phyloP scores from a whole-genome alignment of 2,113 vertebrate genomes.

The Dunckerocampus dactyliophorus region DNA sequence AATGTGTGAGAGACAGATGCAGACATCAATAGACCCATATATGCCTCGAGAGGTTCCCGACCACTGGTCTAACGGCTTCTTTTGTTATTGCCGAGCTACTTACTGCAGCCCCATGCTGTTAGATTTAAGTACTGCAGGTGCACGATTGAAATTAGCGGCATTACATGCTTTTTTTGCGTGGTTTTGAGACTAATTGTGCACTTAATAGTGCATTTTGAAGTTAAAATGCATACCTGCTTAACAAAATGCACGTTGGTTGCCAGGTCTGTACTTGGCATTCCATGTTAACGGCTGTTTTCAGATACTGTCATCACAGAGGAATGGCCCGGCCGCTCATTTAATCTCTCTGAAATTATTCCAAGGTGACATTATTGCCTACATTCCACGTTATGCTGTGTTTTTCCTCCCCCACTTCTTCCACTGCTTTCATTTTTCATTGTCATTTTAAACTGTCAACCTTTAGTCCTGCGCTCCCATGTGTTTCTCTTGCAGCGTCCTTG shows the following conservation, averaged over 20 bases:
- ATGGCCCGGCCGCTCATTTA: conserved; percentile 49
- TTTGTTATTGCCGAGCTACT: too few species aligned
- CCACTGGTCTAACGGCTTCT: too few species aligned
- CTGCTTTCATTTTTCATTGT: conserved; percentile 68
- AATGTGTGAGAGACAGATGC: too few species aligned
- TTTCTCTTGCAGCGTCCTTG: conserved; percentile 58
- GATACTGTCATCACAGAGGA: conserved; percentile 50
- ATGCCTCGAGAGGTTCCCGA: too few species aligned
- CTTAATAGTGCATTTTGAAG: too few species aligned
- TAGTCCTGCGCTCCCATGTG: conserved; percentile 35
- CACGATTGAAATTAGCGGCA: too few species aligned
- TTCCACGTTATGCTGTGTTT: conserved; percentile 48
- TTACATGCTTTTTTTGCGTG: too few species aligned
- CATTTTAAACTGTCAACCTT: conserved; percentile 68
- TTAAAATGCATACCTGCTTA: background rate
- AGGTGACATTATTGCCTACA: conserved; percentile 68
- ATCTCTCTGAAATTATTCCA: conserved; percentile 65
- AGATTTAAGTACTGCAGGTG: too few species aligned
- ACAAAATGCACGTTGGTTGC: background rate
- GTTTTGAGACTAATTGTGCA: too few species aligned
- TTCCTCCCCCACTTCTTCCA: background rate
- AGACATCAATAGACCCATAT: too few species aligned
- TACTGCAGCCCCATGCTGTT: too few species aligned
- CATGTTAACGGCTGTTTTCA: conserved; percentile 40
- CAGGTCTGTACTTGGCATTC: background rate